phyloP scores from a whole-genome alignment of 2,797 vertebrate species.

The Novumbra hubbsi region DNA sequence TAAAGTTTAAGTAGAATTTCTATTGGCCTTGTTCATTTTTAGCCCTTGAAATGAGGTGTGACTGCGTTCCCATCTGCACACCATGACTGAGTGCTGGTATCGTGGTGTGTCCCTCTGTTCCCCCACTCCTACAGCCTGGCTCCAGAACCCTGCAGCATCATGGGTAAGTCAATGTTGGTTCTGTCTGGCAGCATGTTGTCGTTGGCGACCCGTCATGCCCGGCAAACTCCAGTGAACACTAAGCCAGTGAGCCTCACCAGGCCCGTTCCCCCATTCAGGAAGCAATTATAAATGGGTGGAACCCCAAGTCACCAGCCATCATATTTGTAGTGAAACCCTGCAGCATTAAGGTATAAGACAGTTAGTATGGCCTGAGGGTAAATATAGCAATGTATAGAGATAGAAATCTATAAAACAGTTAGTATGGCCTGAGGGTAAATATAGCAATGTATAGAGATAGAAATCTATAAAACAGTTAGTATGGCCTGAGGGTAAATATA shows the following conservation, averaged over 20 bases:
- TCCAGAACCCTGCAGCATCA: conserved; percentile 53
- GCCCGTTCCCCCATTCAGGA: conserved; percentile 40
- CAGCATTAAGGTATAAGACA: not conserved
- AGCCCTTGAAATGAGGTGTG: not conserved
- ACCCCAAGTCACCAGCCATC: conserved; percentile 25
- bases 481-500: conserved; percentile 1
- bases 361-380: not conserved
- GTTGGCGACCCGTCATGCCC: conserved; percentile 24
- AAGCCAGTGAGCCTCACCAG: conserved; percentile 28
- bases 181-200: conserved; percentile 45
- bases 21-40: not conserved
- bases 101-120: conserved; percentile 37
- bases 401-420: not conserved
- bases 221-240: conserved; percentile 16
- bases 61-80: not conserved
- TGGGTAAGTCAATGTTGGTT: conserved; percentile 49
- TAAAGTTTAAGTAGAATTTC: not conserved
- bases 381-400: too few relatives aligned
- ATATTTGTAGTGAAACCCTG: conserved; percentile 6
- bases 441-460: too few relatives aligned
- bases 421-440: not conserved
- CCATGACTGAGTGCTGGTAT: not conserved
- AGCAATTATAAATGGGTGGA: conserved; percentile 52
- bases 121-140: conserved; percentile 25
- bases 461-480: not conserved